A percentile compares a stretch with the other conserved stretches of the same genome.
phyloP scores from a whole-genome alignment of 92 coral and sea anemone genomes.

The Zoanthus gigantus region DNA sequence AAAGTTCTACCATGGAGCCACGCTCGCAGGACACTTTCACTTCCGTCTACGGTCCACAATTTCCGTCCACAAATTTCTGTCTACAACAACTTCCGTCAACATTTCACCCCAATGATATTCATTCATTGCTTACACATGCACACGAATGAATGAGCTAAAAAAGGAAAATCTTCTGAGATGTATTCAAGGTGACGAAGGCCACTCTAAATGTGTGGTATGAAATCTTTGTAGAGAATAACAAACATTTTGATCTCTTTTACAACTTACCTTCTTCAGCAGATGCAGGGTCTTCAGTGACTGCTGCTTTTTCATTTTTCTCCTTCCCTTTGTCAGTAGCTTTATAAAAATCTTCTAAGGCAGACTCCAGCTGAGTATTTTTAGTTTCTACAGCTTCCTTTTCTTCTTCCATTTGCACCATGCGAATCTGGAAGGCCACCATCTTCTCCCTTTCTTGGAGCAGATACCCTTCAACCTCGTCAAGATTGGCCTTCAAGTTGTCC shows the following conservation, averaged over 20 bases:
- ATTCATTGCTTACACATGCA: too few relatives aligned
- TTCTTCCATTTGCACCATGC: slow-evolving; percentile 75
- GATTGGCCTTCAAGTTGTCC: slow-evolving; percentile 63
- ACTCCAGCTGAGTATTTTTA: slow-evolving; percentile 79
- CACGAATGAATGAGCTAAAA: too few relatives aligned
- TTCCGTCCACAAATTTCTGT: too few relatives aligned
- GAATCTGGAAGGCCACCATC: slow-evolving; percentile 73
- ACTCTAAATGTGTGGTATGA: background rate
- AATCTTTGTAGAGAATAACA: background rate
- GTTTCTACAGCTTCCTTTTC: slow-evolving; percentile 80
- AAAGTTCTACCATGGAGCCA: too few relatives aligned
- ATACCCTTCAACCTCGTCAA: slow-evolving; percentile 72
- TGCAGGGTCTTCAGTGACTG: slow-evolving; percentile 24
- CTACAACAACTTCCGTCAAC: too few relatives aligned
- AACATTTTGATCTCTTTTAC: background rate
- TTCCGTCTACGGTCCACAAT: too few relatives aligned
- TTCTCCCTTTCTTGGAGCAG: slow-evolving; percentile 79
- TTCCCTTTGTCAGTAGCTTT: slow-evolving; percentile 87
- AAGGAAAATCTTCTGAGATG: background rate
- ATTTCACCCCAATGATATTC: too few relatives aligned
- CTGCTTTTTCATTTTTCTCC: slow-evolving; percentile 25
- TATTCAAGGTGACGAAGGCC: too few relatives aligned
- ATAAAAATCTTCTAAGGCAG: slow-evolving; percentile 94
- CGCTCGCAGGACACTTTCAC: too few relatives aligned
- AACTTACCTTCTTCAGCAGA: slow-evolving; percentile 67